Percentiles rank a stretch among this genome's conserved stretches.
Evolutionary conservation across 2,888 invertebrate genomes (phyloP).

Genomic region (Lydus trimaculatus): DNA sequence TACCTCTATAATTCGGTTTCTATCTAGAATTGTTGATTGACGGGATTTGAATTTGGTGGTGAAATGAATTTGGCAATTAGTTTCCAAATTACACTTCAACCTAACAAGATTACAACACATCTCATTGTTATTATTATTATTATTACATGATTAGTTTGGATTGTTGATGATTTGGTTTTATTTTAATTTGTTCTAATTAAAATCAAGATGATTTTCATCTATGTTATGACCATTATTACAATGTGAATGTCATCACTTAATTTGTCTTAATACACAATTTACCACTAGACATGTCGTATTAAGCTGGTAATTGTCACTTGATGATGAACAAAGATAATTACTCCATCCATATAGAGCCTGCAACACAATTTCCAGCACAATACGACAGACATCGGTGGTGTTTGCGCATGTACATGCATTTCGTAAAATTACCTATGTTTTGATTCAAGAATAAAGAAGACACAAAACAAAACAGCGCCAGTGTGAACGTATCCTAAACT

Average conservation of each 20-base stretch:
- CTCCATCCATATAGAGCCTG: constrained; percentile 9
- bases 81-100: too few species aligned
- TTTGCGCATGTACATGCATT: neutral
- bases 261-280: constrained; percentile 43
- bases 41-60: constrained; percentile 17
- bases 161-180: too few species aligned
- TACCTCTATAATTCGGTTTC: constrained; percentile 17
- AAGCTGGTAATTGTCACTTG: constrained; percentile 44
- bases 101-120: too few species aligned
- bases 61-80: constrained; percentile 27
- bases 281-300: constrained; percentile 32
- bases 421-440: too few species aligned
- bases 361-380: neutral
- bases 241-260: constrained; percentile 44
- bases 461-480: too few species aligned
- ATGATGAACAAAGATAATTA: constrained; percentile 46
- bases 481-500: too few species aligned
- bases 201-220: neutral
- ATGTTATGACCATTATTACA: constrained; percentile 11
- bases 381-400: neutral
- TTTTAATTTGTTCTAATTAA: neutral
- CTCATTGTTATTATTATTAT: neutral
- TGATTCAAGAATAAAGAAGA: too few species aligned
- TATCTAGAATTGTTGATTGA: constrained; percentile 20
- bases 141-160: neutral